Percentiles rank a stretch among this genome's conserved stretches.
These are phyloP conservation scores for Acrobeloides nanus DNA, from an alignment of 2,888 invertebrate species.

Conservation along the genomic window DNA sequence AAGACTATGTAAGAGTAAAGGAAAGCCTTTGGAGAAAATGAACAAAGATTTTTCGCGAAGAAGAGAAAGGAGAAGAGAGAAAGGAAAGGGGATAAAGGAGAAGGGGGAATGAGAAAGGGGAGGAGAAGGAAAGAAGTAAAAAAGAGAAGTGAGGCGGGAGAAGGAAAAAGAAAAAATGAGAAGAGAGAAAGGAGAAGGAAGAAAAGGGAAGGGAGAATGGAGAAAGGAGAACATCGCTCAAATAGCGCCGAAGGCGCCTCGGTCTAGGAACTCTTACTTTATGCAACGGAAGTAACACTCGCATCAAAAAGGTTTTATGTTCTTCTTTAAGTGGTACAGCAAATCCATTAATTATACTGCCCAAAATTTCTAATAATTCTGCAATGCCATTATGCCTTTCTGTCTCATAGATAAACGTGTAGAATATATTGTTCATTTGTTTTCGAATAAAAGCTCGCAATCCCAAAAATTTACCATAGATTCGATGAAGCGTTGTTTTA, in stretches of 20 bases:
- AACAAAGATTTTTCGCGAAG: too few species aligned
- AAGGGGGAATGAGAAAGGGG: too few species aligned
- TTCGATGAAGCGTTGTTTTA: constrained; percentile 94
- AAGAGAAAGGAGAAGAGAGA: too few species aligned
- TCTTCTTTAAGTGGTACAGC: constrained; percentile 85
- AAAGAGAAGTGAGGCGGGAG: too few species aligned
- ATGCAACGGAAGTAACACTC: constrained; percentile 86
- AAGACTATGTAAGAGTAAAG: neutral
- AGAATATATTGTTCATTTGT: constrained; percentile 60
- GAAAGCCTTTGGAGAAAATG: neutral
- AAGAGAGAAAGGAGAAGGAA: too few species aligned
- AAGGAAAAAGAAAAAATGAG: too few species aligned
- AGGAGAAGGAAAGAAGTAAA: too few species aligned
- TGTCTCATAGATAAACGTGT: constrained; percentile 96
- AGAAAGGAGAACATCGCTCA: too few species aligned
- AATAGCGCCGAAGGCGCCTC: too few species aligned
- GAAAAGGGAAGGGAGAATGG: too few species aligned
- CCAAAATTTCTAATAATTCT: constrained; percentile 93
- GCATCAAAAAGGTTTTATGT: constrained; percentile 90
- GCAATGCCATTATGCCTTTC: constrained; percentile 98
- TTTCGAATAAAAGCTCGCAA: constrained; percentile 88
- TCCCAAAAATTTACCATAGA: constrained; percentile 98
- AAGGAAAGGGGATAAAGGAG: too few species aligned
- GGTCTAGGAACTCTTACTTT: constrained; percentile 66
- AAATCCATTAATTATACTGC: constrained; percentile 59